Evolutionary conservation across 2,797 vertebrate genomes (phyloP).

Genomic region (Melanotaenia pygmaea): DNA sequence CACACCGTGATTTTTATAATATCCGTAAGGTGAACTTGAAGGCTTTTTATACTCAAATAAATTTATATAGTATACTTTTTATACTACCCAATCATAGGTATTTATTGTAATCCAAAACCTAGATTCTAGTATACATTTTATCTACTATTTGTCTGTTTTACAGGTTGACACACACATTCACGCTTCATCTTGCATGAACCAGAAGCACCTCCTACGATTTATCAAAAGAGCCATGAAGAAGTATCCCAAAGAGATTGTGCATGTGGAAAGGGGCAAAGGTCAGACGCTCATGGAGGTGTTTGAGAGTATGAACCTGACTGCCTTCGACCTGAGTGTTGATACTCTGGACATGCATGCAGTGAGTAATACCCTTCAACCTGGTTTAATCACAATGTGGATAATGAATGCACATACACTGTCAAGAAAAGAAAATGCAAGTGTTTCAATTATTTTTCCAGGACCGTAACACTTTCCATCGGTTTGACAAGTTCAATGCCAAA

Average conservation of each 20-base stretch:
- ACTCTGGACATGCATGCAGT: conserved; percentile 96
- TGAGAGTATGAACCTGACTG: conserved; percentile 94
- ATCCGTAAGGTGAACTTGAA: conserved; percentile 91
- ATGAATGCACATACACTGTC: neutral
- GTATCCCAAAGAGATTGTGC: conserved; percentile 91
- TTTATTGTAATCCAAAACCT: neutral
- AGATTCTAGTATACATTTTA: neutral
- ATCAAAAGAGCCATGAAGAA: conserved; percentile 98
- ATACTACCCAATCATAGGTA: conserved; percentile 11
- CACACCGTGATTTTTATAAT: conserved; percentile 97
- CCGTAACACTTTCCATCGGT: conserved; percentile 97
- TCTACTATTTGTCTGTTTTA: neutral
- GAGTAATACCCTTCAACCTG: conserved; percentile 41
- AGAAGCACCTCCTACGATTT: conserved; percentile 96
- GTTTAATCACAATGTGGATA: neutral
- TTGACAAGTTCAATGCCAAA: conserved; percentile 98
- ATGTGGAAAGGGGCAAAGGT: conserved; percentile 90
- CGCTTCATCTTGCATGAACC: conserved; percentile 97
- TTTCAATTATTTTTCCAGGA: conserved; percentile 80
- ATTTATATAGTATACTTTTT: no score
- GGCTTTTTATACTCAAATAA: conserved; percentile 37
- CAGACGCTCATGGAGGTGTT: conserved; percentile 97
- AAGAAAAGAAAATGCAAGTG: neutral
- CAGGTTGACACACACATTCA: conserved; percentile 99
- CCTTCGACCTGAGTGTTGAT: conserved; percentile 96